These are phyloP conservation scores for Atractosteus spatula DNA, from an alignment of 2,113 vertebrate species.

Conservation along the genomic window DNA sequence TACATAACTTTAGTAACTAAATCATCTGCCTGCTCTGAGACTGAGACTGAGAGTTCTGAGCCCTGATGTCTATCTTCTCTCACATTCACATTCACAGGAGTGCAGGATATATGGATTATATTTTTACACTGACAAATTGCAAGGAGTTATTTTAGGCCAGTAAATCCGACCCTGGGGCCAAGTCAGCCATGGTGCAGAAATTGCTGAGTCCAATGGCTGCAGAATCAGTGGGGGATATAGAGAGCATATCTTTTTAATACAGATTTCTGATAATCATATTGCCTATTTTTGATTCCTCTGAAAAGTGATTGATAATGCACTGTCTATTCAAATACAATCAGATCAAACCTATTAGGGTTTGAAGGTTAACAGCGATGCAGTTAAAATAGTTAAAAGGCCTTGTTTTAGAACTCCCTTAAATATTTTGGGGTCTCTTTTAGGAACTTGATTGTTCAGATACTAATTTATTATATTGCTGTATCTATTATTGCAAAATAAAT, in stretches of 20 bases:
- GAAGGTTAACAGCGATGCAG: not conserved
- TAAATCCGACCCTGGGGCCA: slow-evolving; percentile 9
- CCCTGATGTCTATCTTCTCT: not conserved
- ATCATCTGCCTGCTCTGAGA: not conserved
- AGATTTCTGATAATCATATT: not conserved
- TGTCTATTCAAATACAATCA: not conserved
- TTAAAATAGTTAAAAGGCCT: too few species aligned
- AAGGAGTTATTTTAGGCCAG: slow-evolving; percentile 14
- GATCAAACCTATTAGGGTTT: not conserved
- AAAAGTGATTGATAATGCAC: not conserved
- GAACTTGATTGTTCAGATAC: too few species aligned
- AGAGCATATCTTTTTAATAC: not conserved
- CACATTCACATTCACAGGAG: not conserved
- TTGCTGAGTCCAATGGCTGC: too few species aligned
- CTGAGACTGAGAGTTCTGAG: not conserved
- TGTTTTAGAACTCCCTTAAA: too few species aligned
- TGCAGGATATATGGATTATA: not conserved
- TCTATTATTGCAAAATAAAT: not conserved
- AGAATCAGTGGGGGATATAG: not conserved
- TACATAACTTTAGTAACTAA: slow-evolving; percentile 21
- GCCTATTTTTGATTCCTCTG: not conserved
- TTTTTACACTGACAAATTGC: slow-evolving; percentile 5
- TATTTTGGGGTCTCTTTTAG: too few species aligned
- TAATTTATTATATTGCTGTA: too few species aligned
- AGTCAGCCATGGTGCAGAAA: not conserved